These are phyloP conservation scores for Trachops cirrhosus DNA, from an alignment of 2,797 vertebrate species.

Conservation along the genomic window DNA sequence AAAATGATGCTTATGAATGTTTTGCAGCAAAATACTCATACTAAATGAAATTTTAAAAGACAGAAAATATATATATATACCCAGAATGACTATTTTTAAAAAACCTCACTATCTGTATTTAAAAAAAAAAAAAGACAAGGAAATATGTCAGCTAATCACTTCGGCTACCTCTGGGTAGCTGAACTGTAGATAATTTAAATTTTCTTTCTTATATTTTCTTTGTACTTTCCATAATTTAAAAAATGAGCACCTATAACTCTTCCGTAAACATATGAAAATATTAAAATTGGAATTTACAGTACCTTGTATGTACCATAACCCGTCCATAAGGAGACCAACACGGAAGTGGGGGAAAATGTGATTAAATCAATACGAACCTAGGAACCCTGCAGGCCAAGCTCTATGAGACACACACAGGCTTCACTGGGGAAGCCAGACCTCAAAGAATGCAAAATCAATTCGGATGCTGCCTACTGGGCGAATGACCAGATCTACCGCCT, in stretches of 20 bases:
- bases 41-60: conserved; percentile 50
- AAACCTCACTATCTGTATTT: not conserved
- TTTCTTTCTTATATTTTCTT: conserved; percentile 4
- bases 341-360: not conserved
- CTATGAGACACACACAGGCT: not conserved
- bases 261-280: not conserved
- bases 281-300: not conserved
- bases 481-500: not conserved
- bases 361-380: not conserved
- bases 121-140: not conserved
- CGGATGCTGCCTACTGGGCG: not conserved
- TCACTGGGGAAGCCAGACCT: not conserved
- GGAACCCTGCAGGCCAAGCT: not conserved
- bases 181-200: conserved; percentile 42
- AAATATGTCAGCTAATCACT: not conserved
- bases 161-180: not conserved
- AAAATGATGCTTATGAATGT: conserved; percentile 25
- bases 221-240: not conserved
- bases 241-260: conserved; percentile 4
- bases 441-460: not conserved
- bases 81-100: not conserved
- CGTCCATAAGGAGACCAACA: not conserved
- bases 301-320: not conserved
- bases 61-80: not conserved
- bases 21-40: not conserved